Evolutionary conservation across 1,140 invertebrate genomes (phyloP).

Genomic region (Drosophila pachea): DNA sequence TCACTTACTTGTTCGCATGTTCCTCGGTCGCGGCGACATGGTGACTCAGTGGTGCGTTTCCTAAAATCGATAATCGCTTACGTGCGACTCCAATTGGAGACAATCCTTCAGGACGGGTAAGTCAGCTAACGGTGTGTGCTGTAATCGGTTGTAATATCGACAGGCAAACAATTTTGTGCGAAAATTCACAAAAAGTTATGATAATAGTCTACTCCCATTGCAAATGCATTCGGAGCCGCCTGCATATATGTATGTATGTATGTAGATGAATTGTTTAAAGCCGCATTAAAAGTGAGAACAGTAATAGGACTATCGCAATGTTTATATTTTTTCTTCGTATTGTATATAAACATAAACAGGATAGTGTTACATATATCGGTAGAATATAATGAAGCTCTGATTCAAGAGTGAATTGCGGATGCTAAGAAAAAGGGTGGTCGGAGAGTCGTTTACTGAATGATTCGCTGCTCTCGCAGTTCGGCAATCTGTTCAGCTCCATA

Average conservation of each 20-base stretch:
- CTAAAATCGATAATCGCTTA: slow-evolving; percentile 60
- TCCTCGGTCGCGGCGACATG: background rate
- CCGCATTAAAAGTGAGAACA: too few relatives aligned
- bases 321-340: too few relatives aligned
- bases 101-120: slow-evolving; percentile 40
- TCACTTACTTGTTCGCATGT: slow-evolving; percentile 2
- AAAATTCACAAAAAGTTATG: slow-evolving; percentile 3
- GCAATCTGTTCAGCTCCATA: slow-evolving; percentile 78
- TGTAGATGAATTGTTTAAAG: too few relatives aligned
- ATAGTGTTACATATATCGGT: background rate
- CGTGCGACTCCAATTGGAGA: slow-evolving; percentile 31
- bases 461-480: slow-evolving; percentile 39
- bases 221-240: slow-evolving; percentile 10
- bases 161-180: background rate
- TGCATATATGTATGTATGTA: background rate
- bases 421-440: too few relatives aligned
- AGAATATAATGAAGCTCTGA: background rate
- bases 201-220: slow-evolving; percentile 30
- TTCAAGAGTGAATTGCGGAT: background rate
- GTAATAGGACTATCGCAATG: too few relatives aligned
- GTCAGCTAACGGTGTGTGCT: slow-evolving; percentile 2
- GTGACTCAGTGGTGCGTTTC: slow-evolving; percentile 34
- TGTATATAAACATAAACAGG: too few relatives aligned
- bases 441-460: slow-evolving; percentile 46
- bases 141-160: background rate